A percentile compares a stretch with the other conserved stretches of the same genome.
Conservation (phyloP, 1,140 invertebrate species). For the Rhyacophila brunnea region DNA sequence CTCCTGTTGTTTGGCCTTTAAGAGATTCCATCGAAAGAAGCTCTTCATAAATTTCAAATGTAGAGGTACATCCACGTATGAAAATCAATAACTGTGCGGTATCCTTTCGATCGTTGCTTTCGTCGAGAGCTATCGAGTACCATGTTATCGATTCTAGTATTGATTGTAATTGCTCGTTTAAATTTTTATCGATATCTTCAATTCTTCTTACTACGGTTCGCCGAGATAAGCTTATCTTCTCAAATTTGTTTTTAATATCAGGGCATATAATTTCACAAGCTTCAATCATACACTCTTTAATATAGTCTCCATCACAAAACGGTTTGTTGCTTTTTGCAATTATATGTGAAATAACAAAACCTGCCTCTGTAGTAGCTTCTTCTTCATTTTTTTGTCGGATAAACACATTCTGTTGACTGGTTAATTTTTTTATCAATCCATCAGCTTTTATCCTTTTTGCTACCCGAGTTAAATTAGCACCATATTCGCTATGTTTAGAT, state of each 20-base stretch:
- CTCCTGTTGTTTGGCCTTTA: background rate
- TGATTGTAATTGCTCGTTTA: slow-evolving; percentile 5
- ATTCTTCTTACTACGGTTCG: slow-evolving; percentile 1
- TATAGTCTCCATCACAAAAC: background rate
- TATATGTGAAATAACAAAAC: background rate
- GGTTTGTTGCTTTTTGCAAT: too few relatives aligned
- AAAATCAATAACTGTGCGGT: slow-evolving; percentile 9
- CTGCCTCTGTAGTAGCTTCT: background rate
- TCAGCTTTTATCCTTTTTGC: background rate
- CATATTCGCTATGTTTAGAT: background rate
- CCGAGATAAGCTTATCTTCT: slow-evolving; percentile 6
- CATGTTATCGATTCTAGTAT: slow-evolving; percentile 8
- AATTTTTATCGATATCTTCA: slow-evolving; percentile 1
- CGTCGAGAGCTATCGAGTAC: slow-evolving; percentile 5
- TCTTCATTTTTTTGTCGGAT: background rate
- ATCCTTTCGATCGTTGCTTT: background rate
- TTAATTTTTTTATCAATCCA: slow-evolving; percentile 1
- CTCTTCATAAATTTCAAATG: slow-evolving; percentile 9
- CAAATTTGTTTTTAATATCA: slow-evolving; percentile 11
- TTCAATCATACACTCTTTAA: background rate
- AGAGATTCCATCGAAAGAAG: slow-evolving; percentile 8
- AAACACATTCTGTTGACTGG: background rate
- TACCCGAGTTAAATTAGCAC: background rate
- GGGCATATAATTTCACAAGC: slow-evolving; percentile 13
- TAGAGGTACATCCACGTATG: slow-evolving; percentile 1